Evolutionary conservation across 2,888 invertebrate species (phyloP), one percentile per base, ranked within the genome.

Genomic region (Sinelater perroti): DNA sequence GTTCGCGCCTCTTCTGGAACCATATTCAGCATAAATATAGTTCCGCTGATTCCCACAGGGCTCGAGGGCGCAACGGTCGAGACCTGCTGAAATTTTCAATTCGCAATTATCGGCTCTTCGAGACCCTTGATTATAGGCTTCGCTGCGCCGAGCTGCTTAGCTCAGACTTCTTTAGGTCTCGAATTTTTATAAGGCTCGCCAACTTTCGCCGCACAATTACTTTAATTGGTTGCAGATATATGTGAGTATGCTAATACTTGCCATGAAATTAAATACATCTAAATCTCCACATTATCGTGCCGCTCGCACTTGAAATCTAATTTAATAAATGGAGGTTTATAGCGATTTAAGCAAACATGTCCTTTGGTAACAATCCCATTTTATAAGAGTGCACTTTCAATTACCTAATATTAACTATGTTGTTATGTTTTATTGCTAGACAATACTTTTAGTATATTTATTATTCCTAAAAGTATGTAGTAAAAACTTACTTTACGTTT

Each of bases 61-160:
- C 67, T 47, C 61, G 59, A 65, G 65, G 66, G 67, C 67, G 67
- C 68, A 65, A 64, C 70, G 70, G 68, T 67, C 67, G 68, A 66
- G 66, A 71, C 70, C 70, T 72, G 72, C 70, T 67, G 68, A 73
- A 73, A 74, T 72, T 74, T 72, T 72, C 73, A 73, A 74, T 74
- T 72, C 70, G 67, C 73, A 73, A 73, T 73, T 73, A 72, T 70
- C 70, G 66, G 62, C 65, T 65, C 62, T 60, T 49, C 56, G 46
- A 60, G 52, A 56, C 52, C 55, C 56, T 50, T 59, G 60, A 60
- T 60, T 60, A 60, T 60, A 56, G 60, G 51, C 51, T 56, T 56
- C 56, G 46, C 52, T 17, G 46, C 52, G 40, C 35, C 20, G 49
- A 40, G 46, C 56, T 56, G 50, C 60, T 60, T 56, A 56, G 47